Base-by-base conservation (phyloP, 2,888 invertebrate species). In the Nebria salina region DNA sequence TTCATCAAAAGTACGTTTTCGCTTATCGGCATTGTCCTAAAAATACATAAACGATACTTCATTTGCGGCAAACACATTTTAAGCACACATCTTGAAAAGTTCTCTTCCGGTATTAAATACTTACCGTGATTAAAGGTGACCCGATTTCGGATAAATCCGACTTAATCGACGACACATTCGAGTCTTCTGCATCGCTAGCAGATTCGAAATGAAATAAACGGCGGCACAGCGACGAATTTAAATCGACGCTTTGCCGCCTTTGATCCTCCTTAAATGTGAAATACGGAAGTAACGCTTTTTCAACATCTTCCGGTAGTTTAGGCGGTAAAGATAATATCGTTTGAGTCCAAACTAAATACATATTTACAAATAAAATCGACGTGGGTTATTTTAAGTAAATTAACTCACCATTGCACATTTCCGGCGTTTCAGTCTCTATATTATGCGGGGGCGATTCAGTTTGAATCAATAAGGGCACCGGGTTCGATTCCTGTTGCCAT, bases 301-400 rank as follows among this genome's bases (percentile, higher is more conserved):
- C 93, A 26, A 94, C 85, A 85, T 92, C 91, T 77, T 90, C 88
- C 2, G 94, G 93, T 64, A 94, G 87, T 84, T 90, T 88, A 26
- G 92, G 90, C 76, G 94, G 94, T 82, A 94, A 87, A 42, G 93
- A 91, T 83, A 94, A 89, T 81, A 91, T 87, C 42, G 94, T 94
- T 88, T 94, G 94, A 66, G 92, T 90, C 89, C 91, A 91, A 87
- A 90, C 94, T 93, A 85, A 82, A 85, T 83, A 65, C 34, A 81
- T 20, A 20, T 20, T 1, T 20, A 20, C 20, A 20, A 20, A 85
- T 83, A 84, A 88, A 87, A 84, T 84, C 4, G 34, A 1, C 34
- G 34, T 34, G 1, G 85, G 72, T 65, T 79, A 64, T 64, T 83
- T 42, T 77, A 75, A 73, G 34, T 54, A 66, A 11, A 65, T 43